Conservation (phyloP, 2,113 vertebrate genomes). For the Theristicus caerulescens region DNA sequence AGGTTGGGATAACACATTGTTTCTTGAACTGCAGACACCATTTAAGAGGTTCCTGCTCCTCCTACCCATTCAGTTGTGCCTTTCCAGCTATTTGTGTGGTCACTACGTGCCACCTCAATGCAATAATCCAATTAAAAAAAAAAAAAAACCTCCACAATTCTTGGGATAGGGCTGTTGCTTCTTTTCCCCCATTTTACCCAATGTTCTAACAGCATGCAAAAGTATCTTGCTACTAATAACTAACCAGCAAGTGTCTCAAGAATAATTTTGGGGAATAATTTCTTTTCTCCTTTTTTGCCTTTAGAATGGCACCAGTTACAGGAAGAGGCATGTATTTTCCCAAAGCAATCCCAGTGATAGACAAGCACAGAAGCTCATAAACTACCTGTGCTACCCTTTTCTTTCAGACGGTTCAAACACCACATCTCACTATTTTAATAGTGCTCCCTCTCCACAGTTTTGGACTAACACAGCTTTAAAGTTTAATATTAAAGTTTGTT, state of each 20-base stretch:
- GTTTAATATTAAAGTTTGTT: constrained; percentile 16
- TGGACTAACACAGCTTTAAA: background rate
- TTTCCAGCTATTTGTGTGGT: background rate
- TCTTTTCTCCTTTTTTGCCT: background rate
- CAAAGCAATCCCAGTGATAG: background rate
- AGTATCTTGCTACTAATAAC: background rate
- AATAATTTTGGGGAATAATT: background rate
- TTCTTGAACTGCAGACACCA: background rate
- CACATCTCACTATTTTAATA: background rate
- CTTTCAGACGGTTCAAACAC: background rate
- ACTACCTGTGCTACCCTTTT: background rate
- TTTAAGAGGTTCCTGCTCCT: background rate
- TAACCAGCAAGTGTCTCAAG: background rate
- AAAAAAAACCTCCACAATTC: background rate
- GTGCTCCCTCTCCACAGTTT: background rate
- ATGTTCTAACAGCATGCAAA: background rate
- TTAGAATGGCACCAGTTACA: background rate
- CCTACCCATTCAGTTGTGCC: background rate
- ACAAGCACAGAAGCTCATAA: background rate
- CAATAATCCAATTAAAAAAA: background rate
- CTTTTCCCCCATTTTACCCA: background rate
- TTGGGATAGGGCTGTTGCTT: background rate
- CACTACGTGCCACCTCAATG: background rate
- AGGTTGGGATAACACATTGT: background rate
- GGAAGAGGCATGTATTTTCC: background rate